Conservation (phyloP, 1,140 invertebrate species). For the Vanessa tameamea region DNA sequence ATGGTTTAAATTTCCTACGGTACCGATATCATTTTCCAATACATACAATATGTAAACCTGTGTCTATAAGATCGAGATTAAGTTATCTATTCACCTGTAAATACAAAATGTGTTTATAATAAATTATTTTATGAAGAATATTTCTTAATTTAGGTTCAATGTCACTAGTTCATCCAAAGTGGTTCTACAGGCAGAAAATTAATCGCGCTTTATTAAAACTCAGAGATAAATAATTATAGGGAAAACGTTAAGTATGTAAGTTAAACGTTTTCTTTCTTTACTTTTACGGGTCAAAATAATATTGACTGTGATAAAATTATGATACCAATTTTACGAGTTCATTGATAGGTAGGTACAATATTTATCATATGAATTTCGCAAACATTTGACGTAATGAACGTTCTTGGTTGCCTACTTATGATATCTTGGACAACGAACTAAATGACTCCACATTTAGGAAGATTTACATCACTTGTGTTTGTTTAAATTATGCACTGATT, state of each 20-base stretch:
- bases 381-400: slow-evolving; percentile 25
- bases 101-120: too few relatives aligned
- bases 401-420: slow-evolving; percentile 15
- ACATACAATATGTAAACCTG: too few relatives aligned
- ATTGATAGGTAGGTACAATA: slow-evolving; percentile 22
- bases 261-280: neutral
- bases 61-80: too few relatives aligned
- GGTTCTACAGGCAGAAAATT: too few relatives aligned
- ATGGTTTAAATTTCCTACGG: too few relatives aligned
- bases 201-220: too few relatives aligned
- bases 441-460: slow-evolving; percentile 16
- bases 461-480: slow-evolving; percentile 11
- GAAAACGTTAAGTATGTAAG: neutral
- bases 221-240: neutral
- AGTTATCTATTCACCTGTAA: too few relatives aligned
- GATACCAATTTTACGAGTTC: slow-evolving; percentile 30
- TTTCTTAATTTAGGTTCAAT: too few relatives aligned
- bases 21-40: too few relatives aligned
- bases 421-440: slow-evolving; percentile 18
- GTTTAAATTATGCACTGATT: neutral
- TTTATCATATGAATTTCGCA: slow-evolving; percentile 31
- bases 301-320: slow-evolving; percentile 20
- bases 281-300: slow-evolving; percentile 28
- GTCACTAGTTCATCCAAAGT: too few relatives aligned
- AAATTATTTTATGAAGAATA: too few relatives aligned